A percentile compares a stretch with the other conserved stretches of the same genome.
These are phyloP conservation scores for Drosophila sechellia DNA, from an alignment of 1,140 invertebrate genomes.

Conservation along the genomic window DNA sequence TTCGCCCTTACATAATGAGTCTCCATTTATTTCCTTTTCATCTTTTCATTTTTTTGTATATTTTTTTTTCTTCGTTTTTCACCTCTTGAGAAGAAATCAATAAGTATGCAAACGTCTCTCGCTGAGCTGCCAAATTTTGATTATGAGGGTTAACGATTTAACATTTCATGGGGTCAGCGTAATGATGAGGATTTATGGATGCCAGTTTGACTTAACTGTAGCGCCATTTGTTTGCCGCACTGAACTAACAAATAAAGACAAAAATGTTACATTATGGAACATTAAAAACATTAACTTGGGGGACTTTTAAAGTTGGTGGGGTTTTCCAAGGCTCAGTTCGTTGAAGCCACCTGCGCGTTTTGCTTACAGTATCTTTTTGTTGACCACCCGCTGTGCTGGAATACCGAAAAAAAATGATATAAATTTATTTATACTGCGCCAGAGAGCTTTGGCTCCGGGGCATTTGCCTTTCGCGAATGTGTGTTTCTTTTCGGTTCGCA, in stretches of 20 bases:
- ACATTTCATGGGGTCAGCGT: slow-evolving; percentile 27
- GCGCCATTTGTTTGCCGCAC: slow-evolving; percentile 69
- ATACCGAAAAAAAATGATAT: slow-evolving; percentile 69
- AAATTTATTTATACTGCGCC: slow-evolving; percentile 70
- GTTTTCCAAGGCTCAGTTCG: slow-evolving; percentile 28
- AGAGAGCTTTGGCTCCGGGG: slow-evolving; percentile 48
- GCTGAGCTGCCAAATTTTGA: slow-evolving; percentile 66
- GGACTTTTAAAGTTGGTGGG: slow-evolving; percentile 19
- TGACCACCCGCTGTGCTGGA: slow-evolving; percentile 58
- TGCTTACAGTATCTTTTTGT: slow-evolving; percentile 7
- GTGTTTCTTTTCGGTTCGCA: slow-evolving; percentile 33
- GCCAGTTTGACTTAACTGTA: slow-evolving; percentile 60
- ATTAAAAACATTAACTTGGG: slow-evolving; percentile 58
- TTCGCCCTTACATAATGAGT: slow-evolving; percentile 60
- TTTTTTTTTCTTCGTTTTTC: background rate
- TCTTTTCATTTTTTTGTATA: slow-evolving; percentile 1
- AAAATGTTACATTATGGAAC: slow-evolving; percentile 66
- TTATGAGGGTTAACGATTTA: slow-evolving; percentile 65
- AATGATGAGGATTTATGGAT: slow-evolving; percentile 75
- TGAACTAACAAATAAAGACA: slow-evolving; percentile 33
- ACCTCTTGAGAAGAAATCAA: slow-evolving; percentile 48
- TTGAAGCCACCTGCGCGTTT: slow-evolving; percentile 67
- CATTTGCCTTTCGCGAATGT: slow-evolving; percentile 45
- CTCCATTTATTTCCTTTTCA: slow-evolving; percentile 48
- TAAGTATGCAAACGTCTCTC: slow-evolving; percentile 51